Conservation (phyloP, 1,140 invertebrate genomes). For the Pentalonia nigronervosa region DNA sequence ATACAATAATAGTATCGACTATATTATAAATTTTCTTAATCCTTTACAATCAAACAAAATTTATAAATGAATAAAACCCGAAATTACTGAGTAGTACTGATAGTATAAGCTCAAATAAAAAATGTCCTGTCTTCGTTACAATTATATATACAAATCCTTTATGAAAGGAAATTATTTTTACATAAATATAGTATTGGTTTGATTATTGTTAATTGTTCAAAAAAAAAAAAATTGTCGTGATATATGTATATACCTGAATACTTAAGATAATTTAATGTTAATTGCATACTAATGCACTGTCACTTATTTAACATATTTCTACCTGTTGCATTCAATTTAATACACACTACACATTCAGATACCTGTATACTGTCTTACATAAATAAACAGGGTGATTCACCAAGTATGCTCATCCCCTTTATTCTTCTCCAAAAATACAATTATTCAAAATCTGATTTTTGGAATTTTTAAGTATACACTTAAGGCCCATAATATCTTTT, state of each 20-base stretch:
- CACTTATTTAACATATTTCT: neutral
- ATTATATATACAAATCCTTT: neutral
- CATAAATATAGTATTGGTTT: neutral
- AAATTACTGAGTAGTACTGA: neutral
- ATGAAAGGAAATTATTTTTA: neutral
- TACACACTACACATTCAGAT: neutral
- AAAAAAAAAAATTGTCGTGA: neutral
- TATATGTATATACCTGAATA: neutral
- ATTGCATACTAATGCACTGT: neutral
- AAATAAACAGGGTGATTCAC: too few species aligned
- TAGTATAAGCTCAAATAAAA: too few species aligned
- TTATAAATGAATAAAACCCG: neutral
- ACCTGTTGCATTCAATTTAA: neutral
- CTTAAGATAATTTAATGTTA: neutral
- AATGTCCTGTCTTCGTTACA: neutral
- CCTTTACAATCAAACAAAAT: neutral
- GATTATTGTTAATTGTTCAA: neutral
- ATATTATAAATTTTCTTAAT: neutral
- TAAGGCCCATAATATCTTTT: too few species aligned
- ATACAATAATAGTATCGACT: neutral
- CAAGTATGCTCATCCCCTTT: too few species aligned
- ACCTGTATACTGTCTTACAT: neutral
- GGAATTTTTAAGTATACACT: too few species aligned
- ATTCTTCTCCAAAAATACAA: too few species aligned
- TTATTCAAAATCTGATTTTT: too few species aligned